These are phyloP conservation scores for Sardina pilchardus DNA, from an alignment of 2,113 vertebrate genomes.

Conservation along the genomic window DNA sequence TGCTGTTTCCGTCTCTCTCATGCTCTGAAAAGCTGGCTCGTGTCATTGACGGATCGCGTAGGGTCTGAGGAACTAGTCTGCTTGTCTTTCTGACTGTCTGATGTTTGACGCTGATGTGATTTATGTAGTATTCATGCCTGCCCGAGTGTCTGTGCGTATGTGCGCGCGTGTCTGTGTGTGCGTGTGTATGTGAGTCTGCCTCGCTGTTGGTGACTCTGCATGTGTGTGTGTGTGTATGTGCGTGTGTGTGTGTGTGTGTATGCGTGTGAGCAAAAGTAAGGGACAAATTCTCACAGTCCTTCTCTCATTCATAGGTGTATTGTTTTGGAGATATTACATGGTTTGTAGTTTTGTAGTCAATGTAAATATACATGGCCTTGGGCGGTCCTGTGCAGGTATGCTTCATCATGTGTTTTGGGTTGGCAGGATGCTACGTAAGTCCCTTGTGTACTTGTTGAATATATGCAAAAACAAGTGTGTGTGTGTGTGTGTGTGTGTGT, in stretches of 20 bases:
- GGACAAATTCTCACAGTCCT: constrained; percentile 30
- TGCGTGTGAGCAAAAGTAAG: constrained; percentile 53
- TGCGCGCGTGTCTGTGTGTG: constrained; percentile 21
- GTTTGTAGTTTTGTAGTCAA: not conserved
- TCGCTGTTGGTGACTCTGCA: not conserved
- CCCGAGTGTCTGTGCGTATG: constrained; percentile 50
- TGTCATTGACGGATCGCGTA: not conserved
- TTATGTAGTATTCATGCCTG: constrained; percentile 65
- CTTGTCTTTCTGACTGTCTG: not conserved
- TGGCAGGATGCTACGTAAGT: not conserved
- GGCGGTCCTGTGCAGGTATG: not conserved
- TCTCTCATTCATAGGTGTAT: not conserved
- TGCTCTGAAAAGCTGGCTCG: constrained; percentile 39
- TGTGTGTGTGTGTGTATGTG: not conserved
- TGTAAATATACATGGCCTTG: not conserved
- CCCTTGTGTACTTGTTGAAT: constrained; percentile 17
- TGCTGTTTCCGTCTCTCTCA: constrained; percentile 52
- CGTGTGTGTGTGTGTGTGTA: constrained; percentile 39
- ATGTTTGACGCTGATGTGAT: constrained; percentile 51
- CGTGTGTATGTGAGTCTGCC: constrained; percentile 16
- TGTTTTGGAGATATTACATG: not conserved
- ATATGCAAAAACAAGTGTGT: not conserved
- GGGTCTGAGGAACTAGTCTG: not conserved
- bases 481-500: constrained; percentile 33
- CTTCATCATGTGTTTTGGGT: constrained; percentile 42